Conservation (phyloP, 2,888 invertebrate species). For the Halictus ligatus region DNA sequence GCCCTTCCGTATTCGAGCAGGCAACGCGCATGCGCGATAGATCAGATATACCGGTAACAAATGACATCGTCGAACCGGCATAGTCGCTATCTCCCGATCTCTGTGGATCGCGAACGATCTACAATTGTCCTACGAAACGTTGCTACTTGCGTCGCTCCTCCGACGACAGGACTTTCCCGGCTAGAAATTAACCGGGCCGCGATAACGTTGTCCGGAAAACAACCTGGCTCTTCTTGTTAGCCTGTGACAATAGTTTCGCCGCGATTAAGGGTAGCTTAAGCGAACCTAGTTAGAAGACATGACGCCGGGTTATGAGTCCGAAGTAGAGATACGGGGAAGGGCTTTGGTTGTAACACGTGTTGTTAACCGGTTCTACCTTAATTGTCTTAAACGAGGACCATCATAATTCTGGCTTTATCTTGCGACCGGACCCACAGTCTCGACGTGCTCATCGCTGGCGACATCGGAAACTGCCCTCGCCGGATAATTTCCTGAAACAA, state of each 20-base stretch:
- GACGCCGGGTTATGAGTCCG: slow-evolving; percentile 76
- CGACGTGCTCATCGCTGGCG: slow-evolving; percentile 24
- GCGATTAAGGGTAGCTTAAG: slow-evolving; percentile 73
- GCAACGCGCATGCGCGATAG: slow-evolving; percentile 73
- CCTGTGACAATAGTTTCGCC: slow-evolving; percentile 65
- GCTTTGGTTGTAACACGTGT: slow-evolving; percentile 78
- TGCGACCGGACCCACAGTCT: slow-evolving; percentile 16
- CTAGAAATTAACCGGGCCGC: slow-evolving; percentile 39
- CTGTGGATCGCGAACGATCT: slow-evolving; percentile 58
- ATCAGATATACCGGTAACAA: slow-evolving; percentile 79
- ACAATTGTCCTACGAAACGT: slow-evolving; percentile 64
- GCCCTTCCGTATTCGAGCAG: slow-evolving; percentile 58
- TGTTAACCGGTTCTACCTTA: slow-evolving; percentile 80
- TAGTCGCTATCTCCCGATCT: slow-evolving; percentile 78
- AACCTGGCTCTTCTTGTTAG: not conserved
- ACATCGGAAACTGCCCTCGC: slow-evolving; percentile 45
- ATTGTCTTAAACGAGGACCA: slow-evolving; percentile 78
- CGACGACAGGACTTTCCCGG: slow-evolving; percentile 64
- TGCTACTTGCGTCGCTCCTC: accelerated
- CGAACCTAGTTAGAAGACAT: slow-evolving; percentile 76
- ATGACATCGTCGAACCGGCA: slow-evolving; percentile 80
- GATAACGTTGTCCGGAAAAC: slow-evolving; percentile 47
- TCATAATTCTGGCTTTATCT: slow-evolving; percentile 78
- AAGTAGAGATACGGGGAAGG: slow-evolving; percentile 72
- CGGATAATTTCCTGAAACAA: slow-evolving; percentile 28